Evolutionary conservation across 2,888 invertebrate genomes (phyloP).

Genomic region (Odontocerum albicorne): DNA sequence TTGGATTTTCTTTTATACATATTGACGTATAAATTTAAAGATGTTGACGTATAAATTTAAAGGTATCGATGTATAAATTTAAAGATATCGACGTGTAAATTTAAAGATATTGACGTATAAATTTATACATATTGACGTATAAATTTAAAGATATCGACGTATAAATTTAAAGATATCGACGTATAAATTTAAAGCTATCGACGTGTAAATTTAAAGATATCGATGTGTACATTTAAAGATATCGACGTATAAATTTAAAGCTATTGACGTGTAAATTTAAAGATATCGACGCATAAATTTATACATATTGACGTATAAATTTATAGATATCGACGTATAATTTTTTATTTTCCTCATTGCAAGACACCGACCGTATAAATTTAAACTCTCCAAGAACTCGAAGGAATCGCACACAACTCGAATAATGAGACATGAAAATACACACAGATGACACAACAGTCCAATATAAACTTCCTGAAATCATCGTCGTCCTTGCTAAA

Average conservation of each 20-base stretch:
- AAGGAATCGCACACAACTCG: no score
- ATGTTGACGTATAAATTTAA: neutral
- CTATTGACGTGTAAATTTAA: neutral
- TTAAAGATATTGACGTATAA: neutral
- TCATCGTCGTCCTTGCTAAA: no score
- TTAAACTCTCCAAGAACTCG: no score
- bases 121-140: neutral
- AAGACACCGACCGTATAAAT: no score
- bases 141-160: neutral
- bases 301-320: neutral
- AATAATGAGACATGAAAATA: no score
- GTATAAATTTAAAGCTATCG: neutral
- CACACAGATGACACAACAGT: no score
- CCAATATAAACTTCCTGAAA: no score
- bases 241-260: neutral
- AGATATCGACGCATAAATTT: neutral
- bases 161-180: neutral
- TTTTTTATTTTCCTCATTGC: no score
- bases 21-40: neutral
- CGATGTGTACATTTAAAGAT: neutral
- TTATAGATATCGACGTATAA: neutral
- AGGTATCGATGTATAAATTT: neutral
- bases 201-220: neutral
- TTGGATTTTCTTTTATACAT: no score
- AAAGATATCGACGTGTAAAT: neutral